Percentiles rank a stretch among this genome's conserved stretches.
phyloP scores from a whole-genome alignment of 2,113 vertebrate genomes.

The Leptocoma aspasia region DNA sequence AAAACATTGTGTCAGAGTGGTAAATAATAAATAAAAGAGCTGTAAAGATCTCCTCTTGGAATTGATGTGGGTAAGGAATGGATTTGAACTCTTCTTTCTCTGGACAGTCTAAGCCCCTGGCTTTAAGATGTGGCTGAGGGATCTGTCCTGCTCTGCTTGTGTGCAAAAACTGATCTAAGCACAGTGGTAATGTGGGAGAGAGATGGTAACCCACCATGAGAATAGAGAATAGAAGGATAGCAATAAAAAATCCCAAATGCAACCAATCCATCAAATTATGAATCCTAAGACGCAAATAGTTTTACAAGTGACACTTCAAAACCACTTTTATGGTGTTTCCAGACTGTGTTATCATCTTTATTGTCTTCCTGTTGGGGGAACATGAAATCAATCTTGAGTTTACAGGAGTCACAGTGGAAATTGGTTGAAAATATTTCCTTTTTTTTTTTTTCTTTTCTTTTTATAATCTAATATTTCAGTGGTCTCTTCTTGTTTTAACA shows the following conservation, averaged over 20 bases:
- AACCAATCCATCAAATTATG: rapidly evolving
- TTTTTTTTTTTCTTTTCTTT: not conserved
- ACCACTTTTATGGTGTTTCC: not conserved
- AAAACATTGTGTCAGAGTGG: not conserved
- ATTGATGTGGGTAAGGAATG: not conserved
- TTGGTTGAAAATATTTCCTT: not conserved
- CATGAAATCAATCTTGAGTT: not conserved
- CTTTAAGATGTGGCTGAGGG: not conserved
- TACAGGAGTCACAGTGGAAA: not conserved
- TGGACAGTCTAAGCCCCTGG: not conserved
- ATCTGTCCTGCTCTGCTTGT: not conserved
- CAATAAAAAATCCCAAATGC: not conserved
- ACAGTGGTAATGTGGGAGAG: not conserved
- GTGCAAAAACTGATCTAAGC: not conserved
- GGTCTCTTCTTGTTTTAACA: not conserved
- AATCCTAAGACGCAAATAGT: not conserved
- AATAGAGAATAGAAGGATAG: not conserved
- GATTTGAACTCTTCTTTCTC: not conserved
- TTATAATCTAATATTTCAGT: not conserved
- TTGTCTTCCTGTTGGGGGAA: not conserved
- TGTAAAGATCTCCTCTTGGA: not conserved
- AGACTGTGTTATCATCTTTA: not conserved
- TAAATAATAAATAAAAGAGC: not conserved
- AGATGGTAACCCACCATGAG: not conserved
- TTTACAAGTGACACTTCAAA: not conserved